Percentiles rank a stretch among this genome's conserved stretches.
phyloP scores from a whole-genome alignment of 2,888 invertebrate species.

The Xanthia icteritia region DNA sequence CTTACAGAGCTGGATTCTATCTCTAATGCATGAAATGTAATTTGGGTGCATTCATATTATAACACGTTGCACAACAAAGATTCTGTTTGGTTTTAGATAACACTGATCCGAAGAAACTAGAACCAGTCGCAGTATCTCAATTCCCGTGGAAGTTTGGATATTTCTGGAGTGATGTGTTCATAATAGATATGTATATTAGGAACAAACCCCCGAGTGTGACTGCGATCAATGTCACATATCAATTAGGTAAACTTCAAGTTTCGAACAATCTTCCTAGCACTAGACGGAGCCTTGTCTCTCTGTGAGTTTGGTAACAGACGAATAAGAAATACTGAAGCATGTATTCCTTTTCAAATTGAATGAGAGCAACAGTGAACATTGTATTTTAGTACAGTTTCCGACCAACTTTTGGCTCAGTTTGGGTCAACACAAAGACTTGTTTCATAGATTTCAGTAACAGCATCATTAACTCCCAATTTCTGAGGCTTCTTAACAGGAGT shows the following conservation, averaged over 20 bases:
- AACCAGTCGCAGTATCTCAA: background rate
- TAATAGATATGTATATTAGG: background rate
- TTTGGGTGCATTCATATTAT: background rate
- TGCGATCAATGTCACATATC: no score
- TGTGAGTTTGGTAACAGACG: background rate
- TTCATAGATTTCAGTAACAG: no score
- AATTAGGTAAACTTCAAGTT: background rate
- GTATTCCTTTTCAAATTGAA: no score
- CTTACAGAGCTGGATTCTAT: background rate
- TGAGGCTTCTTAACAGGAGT: no score
- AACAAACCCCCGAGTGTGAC: no score
- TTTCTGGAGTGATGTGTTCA: background rate
- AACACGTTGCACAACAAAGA: background rate
- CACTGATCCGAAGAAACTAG: background rate
- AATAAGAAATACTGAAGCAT: no score
- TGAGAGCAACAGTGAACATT: no score
- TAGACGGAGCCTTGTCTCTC: background rate
- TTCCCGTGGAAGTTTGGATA: background rate
- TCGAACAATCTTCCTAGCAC: background rate
- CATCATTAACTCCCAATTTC: no score
- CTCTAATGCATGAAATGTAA: background rate
- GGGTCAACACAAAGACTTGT: no score
- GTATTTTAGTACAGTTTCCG: no score
- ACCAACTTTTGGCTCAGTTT: no score
- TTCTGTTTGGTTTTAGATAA: background rate